A percentile compares a stretch with the other conserved stretches of the same genome.
Conservation (phyloP, 2,797 vertebrate species). For the Hafferia zeledoni region DNA sequence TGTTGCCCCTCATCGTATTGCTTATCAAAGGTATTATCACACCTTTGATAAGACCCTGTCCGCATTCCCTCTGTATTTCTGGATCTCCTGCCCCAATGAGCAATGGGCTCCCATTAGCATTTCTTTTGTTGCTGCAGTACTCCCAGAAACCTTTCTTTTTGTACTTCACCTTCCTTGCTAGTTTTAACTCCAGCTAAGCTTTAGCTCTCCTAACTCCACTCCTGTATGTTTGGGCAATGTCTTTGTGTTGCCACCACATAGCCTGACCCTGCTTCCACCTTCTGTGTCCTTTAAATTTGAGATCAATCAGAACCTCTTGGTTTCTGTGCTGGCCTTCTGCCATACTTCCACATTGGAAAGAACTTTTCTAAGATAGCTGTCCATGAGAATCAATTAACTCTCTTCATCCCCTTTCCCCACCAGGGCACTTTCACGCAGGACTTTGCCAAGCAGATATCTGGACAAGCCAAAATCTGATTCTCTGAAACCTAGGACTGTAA, state of each 20-base stretch:
- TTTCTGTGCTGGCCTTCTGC: not conserved
- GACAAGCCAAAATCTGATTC: not conserved
- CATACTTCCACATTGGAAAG: not conserved
- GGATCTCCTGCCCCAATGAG: not conserved
- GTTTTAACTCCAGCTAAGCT: not conserved
- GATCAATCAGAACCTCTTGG: not conserved
- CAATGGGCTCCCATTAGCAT: not conserved
- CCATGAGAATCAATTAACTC: not conserved
- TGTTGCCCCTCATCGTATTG: not conserved
- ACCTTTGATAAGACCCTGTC: not conserved
- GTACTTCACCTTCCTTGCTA: not conserved
- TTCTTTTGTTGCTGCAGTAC: not conserved
- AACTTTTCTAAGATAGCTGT: not conserved
- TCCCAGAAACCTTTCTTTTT: not conserved
- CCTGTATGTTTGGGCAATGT: not conserved
- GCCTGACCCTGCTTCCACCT: not conserved
- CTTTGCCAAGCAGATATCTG: not conserved
- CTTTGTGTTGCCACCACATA: not conserved
- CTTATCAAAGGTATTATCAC: not conserved
- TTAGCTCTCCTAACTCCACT: not conserved
- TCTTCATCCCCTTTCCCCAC: not conserved
- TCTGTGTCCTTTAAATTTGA: not conserved
- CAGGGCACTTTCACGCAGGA: not conserved
- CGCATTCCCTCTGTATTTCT: not conserved
- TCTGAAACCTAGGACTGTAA: not conserved